Evolutionary conservation across 2,113 vertebrate species (phyloP), one percentile per base, ranked within the genome.

Genomic region (Lagenorhynchus albirostris): DNA sequence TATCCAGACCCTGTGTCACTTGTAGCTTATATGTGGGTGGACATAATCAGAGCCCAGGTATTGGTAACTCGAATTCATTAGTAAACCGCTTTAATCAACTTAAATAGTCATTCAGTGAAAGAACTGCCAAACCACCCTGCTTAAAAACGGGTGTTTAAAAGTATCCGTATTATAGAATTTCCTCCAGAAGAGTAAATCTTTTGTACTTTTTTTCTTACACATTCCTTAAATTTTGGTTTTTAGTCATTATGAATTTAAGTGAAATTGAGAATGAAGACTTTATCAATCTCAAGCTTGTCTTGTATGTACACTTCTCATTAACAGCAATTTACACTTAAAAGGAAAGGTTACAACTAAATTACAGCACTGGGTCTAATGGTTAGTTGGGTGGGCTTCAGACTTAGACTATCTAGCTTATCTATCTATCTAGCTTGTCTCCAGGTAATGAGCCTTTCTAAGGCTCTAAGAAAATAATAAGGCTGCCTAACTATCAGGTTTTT

Each of bases 1-100:
- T 12, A 11, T 63, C 0, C 36, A 76, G 41, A 44, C 0, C 6
- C 11, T 1, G 4, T 9, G 26, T 23, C 41, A 13, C 7, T 14
- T 55, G 0, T 11, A 68, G 31, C 21, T 67, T n/a, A 10, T 6
- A 11, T 26, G 41, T 73, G 9, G 50, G 23, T 73, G 4, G 6
- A n/a, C 9, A 71, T 31, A 50, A 31, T 47, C 5, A 29, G 18
- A 90, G 15, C 73, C 18, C 41, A 83, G 21, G 20, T 33, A 47
- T 6, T 38, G 5, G 68, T 2, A 70, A 65, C 36, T 88, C 73
- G 26, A 70, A 36, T 60, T 93, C 5, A 38, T 63, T 58, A 89
- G 9, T 31, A 44, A 41, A 23, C 21, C 67, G 44, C 73, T 93
- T 90, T 87, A 89, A 38, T 26, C 8, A 73, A 44, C 21, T 33